These are phyloP conservation scores for Miniopterus natalensis DNA, from an alignment of 2,113 vertebrate species.

Conservation along the genomic window DNA sequence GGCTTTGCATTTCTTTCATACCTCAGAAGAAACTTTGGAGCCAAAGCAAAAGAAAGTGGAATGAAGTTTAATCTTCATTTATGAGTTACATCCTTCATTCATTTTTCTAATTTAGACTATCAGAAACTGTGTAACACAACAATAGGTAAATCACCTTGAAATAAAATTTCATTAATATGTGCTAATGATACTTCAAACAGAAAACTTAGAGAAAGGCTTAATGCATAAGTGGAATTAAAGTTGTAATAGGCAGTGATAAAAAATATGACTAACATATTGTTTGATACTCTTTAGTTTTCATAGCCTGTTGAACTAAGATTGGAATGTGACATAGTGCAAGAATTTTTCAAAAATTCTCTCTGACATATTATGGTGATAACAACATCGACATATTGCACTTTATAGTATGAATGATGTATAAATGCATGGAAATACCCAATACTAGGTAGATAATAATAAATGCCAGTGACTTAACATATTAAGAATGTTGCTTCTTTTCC, in stretches of 20 bases:
- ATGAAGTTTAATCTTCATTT: not conserved
- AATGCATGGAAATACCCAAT: not conserved
- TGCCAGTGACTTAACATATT: not conserved
- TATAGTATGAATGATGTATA: not conserved
- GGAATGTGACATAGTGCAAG: not conserved
- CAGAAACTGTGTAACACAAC: not conserved
- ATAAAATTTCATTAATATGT: conserved; percentile 25
- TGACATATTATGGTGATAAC: not conserved
- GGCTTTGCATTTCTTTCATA: not conserved
- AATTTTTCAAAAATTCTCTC: conserved; percentile 18
- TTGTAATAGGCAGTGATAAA: not conserved
- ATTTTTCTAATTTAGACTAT: not conserved
- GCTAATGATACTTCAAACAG: not conserved
- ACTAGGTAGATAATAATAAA: not conserved
- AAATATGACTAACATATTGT: not conserved
- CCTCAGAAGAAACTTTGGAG: not conserved
- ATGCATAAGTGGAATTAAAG: not conserved
- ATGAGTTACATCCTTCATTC: not conserved
- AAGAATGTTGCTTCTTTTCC: not conserved
- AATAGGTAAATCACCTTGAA: conserved; percentile 20
- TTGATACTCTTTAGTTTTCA: not conserved
- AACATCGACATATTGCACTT: not conserved
- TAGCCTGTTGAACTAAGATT: not conserved
- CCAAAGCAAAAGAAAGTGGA: not conserved
- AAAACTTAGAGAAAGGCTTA: not conserved